Percentiles rank a stretch among this genome's conserved stretches.
phyloP scores from a whole-genome alignment of 2,797 vertebrate species.

The Emys orbicularis region DNA sequence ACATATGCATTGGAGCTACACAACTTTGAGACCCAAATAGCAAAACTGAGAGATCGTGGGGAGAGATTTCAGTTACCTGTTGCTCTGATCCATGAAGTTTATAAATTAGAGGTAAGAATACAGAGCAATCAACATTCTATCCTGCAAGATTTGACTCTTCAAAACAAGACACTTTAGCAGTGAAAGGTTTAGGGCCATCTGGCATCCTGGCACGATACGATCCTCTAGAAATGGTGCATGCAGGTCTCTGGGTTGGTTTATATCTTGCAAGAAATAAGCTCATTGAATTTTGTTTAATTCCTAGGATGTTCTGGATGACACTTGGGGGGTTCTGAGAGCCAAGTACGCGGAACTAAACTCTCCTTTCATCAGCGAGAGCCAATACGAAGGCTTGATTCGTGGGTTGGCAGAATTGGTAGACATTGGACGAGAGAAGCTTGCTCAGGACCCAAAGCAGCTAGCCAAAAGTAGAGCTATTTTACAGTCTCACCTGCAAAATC shows the following conservation, averaged over 20 bases:
- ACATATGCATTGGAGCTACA: slow-evolving; percentile 76
- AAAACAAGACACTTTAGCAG: background rate
- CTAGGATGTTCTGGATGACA: slow-evolving; percentile 85
- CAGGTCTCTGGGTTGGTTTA: background rate
- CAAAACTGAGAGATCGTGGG: slow-evolving; percentile 80
- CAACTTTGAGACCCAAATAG: slow-evolving; percentile 80
- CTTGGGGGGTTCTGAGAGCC: slow-evolving; percentile 79
- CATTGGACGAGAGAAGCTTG: slow-evolving; percentile 82
- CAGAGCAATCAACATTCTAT: background rate
- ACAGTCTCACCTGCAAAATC: slow-evolving; percentile 78
- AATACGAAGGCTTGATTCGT: slow-evolving; percentile 79
- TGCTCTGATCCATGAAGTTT: slow-evolving; percentile 80
- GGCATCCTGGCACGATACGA: background rate
- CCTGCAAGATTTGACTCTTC: background rate
- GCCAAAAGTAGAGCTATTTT: slow-evolving; percentile 79
- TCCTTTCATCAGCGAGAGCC: slow-evolving; percentile 78
- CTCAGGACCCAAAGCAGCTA: slow-evolving; percentile 56
- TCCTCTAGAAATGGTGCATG: background rate
- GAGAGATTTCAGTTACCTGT: slow-evolving; percentile 76
- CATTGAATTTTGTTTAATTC: background rate
- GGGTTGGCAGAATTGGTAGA: slow-evolving; percentile 82
- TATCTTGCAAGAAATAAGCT: background rate
- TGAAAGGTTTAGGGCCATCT: background rate
- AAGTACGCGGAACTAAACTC: slow-evolving; percentile 76
- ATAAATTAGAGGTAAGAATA: slow-evolving; percentile 86